Percentiles rank a stretch among this genome's conserved stretches.
Evolutionary conservation across 2,113 vertebrate species (phyloP).

Genomic region (Podiceps cristatus): DNA sequence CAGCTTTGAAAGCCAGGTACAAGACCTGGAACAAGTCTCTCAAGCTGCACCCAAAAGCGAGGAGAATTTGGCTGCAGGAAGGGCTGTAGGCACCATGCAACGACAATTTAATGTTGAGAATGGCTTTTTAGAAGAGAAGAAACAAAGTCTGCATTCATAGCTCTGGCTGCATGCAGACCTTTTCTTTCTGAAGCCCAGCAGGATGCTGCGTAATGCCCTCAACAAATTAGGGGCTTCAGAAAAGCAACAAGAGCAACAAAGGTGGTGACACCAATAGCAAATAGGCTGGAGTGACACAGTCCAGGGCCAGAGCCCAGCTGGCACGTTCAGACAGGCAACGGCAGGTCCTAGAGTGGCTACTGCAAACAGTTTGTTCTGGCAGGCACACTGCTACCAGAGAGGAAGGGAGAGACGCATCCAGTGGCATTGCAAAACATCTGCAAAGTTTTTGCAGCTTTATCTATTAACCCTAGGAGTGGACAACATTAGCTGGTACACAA

Average conservation of each 20-base stretch:
- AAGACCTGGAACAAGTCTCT: not conserved
- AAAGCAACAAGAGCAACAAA: not conserved
- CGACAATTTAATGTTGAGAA: not conserved
- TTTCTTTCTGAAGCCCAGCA: not conserved
- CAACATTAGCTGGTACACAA: not conserved
- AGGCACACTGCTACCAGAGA: not conserved
- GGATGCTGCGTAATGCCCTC: not conserved
- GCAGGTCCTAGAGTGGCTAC: not conserved
- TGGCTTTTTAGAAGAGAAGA: not conserved
- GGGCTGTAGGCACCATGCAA: not conserved
- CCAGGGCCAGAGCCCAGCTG: not conserved
- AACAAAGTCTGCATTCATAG: not conserved
- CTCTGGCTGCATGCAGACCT: not conserved
- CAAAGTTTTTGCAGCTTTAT: not conserved
- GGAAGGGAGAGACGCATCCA: not conserved
- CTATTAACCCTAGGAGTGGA: not conserved
- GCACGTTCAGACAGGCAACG: not conserved
- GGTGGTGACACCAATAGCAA: not conserved
- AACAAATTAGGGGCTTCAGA: not conserved
- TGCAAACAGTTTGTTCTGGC: not conserved
- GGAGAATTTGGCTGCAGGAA: not conserved
- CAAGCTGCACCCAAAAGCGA: not conserved
- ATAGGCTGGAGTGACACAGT: not conserved
- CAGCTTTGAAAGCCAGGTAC: not conserved
- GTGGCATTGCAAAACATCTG: rapidly evolving